A percentile compares a stretch with the other conserved stretches of the same genome.
Conservation (phyloP, 2,888 invertebrate species). For the Polydrusus pterygomalis region DNA sequence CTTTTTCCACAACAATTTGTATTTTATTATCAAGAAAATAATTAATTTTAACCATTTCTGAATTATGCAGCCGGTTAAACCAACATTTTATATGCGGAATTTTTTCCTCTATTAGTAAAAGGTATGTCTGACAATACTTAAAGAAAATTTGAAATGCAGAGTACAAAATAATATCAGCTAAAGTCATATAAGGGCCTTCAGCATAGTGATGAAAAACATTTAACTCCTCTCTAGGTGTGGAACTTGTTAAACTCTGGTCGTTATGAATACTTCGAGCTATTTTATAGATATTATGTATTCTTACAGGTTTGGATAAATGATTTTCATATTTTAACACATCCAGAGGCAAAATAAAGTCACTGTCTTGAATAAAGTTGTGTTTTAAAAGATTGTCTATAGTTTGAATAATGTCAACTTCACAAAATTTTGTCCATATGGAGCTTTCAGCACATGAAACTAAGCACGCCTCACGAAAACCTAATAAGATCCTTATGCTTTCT, state of each 20-base stretch:
- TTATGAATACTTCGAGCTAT: constrained; percentile 76
- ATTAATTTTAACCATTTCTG: constrained; percentile 51
- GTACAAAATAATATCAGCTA: constrained; percentile 88
- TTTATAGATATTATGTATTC: constrained; percentile 90
- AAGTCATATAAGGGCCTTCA: constrained; percentile 87
- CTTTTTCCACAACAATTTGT: not conserved
- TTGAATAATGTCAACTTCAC: constrained; percentile 87
- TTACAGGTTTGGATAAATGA: constrained; percentile 88
- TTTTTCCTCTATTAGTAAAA: constrained; percentile 62
- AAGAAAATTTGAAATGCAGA: constrained; percentile 81
- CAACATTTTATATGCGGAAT: constrained; percentile 80
- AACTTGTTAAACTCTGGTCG: constrained; percentile 69
- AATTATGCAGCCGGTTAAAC: constrained; percentile 73
- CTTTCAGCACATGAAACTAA: constrained; percentile 88
- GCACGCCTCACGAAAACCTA: constrained; percentile 88
- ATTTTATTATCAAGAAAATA: constrained; percentile 3
- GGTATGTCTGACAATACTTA: constrained; percentile 61
- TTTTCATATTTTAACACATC: constrained; percentile 86
- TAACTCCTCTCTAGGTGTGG: constrained; percentile 73
- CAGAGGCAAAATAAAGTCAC: constrained; percentile 75
- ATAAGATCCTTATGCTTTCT: constrained; percentile 71
- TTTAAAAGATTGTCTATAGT: constrained; percentile 74
- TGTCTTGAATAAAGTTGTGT: constrained; percentile 52
- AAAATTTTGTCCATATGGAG: constrained; percentile 93
- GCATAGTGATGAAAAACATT: constrained; percentile 83